Evolutionary conservation across 2,113 vertebrate species (phyloP).

Genomic region (Neolamprologus hecqui): DNA sequence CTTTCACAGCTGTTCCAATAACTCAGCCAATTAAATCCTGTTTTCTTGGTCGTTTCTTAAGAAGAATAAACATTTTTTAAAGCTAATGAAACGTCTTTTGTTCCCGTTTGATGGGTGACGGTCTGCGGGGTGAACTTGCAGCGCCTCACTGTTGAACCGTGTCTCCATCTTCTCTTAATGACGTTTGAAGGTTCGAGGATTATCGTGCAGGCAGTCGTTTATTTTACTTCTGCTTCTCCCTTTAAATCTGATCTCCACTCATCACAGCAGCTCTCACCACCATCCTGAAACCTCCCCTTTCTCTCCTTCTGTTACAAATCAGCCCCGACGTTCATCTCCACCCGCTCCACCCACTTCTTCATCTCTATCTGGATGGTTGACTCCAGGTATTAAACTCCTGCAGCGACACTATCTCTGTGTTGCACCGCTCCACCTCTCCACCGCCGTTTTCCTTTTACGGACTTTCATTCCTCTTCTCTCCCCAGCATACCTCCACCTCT

Average conservation of each 20-base stretch:
- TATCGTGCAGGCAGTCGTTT: background rate
- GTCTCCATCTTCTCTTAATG: background rate
- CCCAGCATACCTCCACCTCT: background rate
- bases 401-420: background rate
- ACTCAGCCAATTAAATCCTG: background rate
- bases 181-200: background rate
- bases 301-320: background rate
- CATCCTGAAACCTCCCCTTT: background rate
- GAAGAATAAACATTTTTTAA: background rate
- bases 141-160: fast-evolving
- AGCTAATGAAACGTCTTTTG: fast-evolving
- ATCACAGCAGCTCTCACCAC: background rate
- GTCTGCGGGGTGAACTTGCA: background rate
- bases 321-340: background rate
- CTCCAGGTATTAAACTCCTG: background rate
- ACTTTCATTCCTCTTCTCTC: background rate
- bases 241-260: background rate
- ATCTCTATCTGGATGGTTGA: background rate
- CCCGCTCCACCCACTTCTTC: background rate
- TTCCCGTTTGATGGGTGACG: background rate
- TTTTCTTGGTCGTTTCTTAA: fast-evolving
- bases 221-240: background rate
- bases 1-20: background rate
- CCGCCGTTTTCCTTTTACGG: background rate
- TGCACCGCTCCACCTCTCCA: background rate